phyloP scores from a whole-genome alignment of 2,797 vertebrate species.

The Xenopus petersii region DNA sequence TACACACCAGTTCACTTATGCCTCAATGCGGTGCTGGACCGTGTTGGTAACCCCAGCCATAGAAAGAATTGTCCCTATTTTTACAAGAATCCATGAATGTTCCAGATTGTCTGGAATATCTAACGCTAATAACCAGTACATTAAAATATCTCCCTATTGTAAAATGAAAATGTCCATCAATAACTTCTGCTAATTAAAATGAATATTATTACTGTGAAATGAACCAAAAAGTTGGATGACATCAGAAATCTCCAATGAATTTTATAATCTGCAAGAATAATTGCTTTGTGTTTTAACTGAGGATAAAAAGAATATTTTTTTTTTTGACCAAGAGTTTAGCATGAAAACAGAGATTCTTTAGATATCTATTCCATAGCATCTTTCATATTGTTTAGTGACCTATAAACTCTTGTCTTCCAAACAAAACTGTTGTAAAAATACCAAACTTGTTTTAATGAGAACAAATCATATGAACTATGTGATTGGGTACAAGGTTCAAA shows the following conservation, averaged over 20 bases:
- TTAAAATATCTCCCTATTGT: neutral
- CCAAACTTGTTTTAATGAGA: slow-evolving; percentile 37
- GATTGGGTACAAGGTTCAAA: slow-evolving; percentile 32
- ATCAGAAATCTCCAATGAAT: slow-evolving; percentile 77
- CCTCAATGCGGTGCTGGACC: no score
- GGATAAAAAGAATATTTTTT: slow-evolving; percentile 69
- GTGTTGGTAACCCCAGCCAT: no score
- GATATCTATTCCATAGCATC: slow-evolving; percentile 20
- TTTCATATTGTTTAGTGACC: slow-evolving; percentile 41
- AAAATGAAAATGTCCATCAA: slow-evolving; percentile 68
- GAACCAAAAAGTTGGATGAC: slow-evolving; percentile 73
- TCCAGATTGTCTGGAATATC: no score
- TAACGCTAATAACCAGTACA: neutral
- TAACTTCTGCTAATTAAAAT: slow-evolving; percentile 88
- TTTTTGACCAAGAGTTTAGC: slow-evolving; percentile 19
- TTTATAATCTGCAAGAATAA: slow-evolving; percentile 84
- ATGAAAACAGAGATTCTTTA: slow-evolving; percentile 33
- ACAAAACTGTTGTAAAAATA: slow-evolving; percentile 26
- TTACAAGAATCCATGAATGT: no score
- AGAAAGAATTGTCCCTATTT: no score
- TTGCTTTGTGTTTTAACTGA: slow-evolving; percentile 85
- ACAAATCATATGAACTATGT: slow-evolving; percentile 24
- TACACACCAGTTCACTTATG: no score
- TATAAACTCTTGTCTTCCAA: slow-evolving; percentile 22
- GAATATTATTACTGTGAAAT: slow-evolving; percentile 78